These are phyloP conservation scores for Tetraneura akinire DNA, from an alignment of 1,140 invertebrate species.

Conservation along the genomic window DNA sequence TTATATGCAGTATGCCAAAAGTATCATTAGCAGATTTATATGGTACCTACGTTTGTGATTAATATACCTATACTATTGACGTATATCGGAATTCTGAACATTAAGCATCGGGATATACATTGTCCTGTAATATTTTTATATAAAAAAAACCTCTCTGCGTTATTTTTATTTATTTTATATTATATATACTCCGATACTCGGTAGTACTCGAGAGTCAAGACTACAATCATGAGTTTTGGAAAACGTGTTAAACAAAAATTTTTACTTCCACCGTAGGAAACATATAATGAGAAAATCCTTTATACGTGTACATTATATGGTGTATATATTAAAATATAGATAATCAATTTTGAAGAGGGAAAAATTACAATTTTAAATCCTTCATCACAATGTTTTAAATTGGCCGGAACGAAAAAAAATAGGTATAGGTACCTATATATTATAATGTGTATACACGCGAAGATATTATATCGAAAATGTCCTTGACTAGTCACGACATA, in stretches of 20 bases:
- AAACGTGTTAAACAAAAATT: slow-evolving; percentile 16
- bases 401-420: slow-evolving; percentile 23
- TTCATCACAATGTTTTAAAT: neutral
- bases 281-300: slow-evolving; percentile 23
- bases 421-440: too few relatives aligned
- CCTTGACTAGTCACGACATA: slow-evolving; percentile 43
- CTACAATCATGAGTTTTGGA: neutral
- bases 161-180: too few relatives aligned
- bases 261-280: neutral
- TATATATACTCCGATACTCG: too few relatives aligned
- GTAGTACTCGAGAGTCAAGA: too few relatives aligned
- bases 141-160: neutral
- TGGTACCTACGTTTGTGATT: neutral
- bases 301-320: slow-evolving; percentile 20
- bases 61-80: neutral
- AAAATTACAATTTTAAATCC: slow-evolving; percentile 21
- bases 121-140: neutral
- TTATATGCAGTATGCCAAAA: neutral
- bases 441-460: too few relatives aligned
- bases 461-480: neutral
- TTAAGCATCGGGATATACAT: neutral
- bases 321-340: too few relatives aligned
- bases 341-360: neutral
- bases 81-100: neutral
- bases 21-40: slow-evolving; percentile 2